Evolutionary conservation across 1,140 invertebrate genomes (phyloP).

Genomic region (Thalassaphorura encarpata): DNA sequence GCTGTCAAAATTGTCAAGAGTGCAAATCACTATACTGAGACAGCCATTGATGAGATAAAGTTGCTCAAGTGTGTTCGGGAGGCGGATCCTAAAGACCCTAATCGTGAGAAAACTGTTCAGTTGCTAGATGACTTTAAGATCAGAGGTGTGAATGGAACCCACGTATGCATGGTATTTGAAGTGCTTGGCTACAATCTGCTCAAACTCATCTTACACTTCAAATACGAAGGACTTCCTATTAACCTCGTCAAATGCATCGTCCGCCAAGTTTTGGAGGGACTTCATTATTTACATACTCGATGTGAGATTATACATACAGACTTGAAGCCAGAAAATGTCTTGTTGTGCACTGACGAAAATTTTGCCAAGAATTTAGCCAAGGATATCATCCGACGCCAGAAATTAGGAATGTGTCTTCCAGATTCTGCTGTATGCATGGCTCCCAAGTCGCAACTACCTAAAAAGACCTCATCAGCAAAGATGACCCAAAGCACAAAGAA

Average conservation of each 20-base stretch:
- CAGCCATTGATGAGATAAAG: constrained; percentile 97
- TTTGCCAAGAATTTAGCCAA: constrained; percentile 81
- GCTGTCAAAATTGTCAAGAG: constrained; percentile 95
- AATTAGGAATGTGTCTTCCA: not conserved
- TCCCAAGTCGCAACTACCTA: not conserved
- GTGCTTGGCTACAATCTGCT: constrained; percentile 94
- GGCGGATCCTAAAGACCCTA: constrained; percentile 53
- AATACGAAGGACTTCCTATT: constrained; percentile 93
- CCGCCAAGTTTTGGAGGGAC: constrained; percentile 86
- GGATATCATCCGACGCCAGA: constrained; percentile 59
- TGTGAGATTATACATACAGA: constrained; percentile 99
- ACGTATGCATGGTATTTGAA: constrained; percentile 92
- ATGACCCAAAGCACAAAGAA: not conserved
- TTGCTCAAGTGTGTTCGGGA: constrained; percentile 67
- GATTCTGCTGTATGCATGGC: not conserved
- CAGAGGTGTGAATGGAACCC: constrained; percentile 87
- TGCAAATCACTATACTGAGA: constrained; percentile 94
- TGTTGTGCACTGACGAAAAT: constrained; percentile 77
- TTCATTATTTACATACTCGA: constrained; percentile 94
- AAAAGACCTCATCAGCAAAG: not conserved
- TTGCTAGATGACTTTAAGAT: constrained; percentile 97
- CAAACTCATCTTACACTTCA: constrained; percentile 95
- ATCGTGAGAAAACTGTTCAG: constrained; percentile 91
- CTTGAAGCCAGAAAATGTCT: constrained; percentile 98
- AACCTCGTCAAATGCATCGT: constrained; percentile 92